Conservation (phyloP, 2,888 invertebrate genomes). For the Ceramica pisi region DNA sequence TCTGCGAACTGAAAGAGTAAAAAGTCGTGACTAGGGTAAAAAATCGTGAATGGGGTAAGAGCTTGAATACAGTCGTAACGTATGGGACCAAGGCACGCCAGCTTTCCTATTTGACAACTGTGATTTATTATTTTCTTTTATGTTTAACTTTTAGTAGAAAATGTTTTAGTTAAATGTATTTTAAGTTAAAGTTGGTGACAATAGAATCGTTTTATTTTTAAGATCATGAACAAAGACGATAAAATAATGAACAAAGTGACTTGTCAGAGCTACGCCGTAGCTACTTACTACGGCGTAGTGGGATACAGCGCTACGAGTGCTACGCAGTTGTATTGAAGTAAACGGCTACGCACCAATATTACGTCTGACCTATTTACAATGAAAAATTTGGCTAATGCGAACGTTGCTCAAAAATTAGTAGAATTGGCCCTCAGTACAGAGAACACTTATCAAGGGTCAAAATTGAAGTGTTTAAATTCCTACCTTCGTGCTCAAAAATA, state of each 20-base stretch:
- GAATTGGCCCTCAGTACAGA: too few relatives aligned
- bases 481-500: too few relatives aligned
- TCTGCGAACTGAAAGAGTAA: constrained; percentile 60
- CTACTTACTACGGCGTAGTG: constrained; percentile 8
- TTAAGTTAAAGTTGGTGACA: constrained; percentile 30
- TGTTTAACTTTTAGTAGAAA: constrained; percentile 61
- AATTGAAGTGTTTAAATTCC: too few relatives aligned
- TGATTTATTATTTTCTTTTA: constrained; percentile 65
- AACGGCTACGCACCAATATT: not conserved
- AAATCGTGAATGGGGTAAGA: constrained; percentile 58
- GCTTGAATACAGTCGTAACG: constrained; percentile 65
- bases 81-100: constrained; percentile 60
- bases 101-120: constrained; percentile 61
- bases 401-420: too few relatives aligned
- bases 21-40: constrained; percentile 50
- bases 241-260: not conserved
- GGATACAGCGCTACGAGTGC: not conserved
- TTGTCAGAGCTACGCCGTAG: constrained; percentile 21
- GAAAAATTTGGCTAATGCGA: too few relatives aligned
- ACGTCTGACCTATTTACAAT: constrained; percentile 1
- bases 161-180: constrained; percentile 50
- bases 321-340: constrained; percentile 12
- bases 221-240: not conserved
- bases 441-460: too few relatives aligned
- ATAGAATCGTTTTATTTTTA: constrained; percentile 14